Evolutionary conservation across 2,888 invertebrate species (phyloP).

Genomic region (Heteropelma amictum): DNA sequence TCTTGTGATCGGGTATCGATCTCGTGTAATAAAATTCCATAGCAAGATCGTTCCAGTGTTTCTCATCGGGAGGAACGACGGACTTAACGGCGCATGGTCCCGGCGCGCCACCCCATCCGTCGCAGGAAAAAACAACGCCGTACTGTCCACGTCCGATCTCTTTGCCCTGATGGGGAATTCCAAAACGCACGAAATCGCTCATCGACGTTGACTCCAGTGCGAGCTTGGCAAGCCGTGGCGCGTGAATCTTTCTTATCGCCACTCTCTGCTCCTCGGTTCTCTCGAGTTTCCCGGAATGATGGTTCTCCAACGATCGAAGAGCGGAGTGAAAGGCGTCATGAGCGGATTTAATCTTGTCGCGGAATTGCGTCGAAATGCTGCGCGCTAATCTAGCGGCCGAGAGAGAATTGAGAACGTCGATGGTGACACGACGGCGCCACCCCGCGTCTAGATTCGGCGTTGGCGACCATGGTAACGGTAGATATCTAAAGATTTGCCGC

Average conservation of each 20-base stretch:
- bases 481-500: constrained; percentile 82
- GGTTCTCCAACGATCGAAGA: constrained; percentile 84
- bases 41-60: constrained; percentile 93
- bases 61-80: constrained; percentile 91
- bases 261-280: constrained; percentile 89
- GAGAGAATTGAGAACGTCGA: constrained; percentile 85
- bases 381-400: constrained; percentile 85
- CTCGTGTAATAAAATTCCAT: constrained; percentile 95
- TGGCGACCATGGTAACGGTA: constrained; percentile 82
- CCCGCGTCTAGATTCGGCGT: constrained; percentile 78
- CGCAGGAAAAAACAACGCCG: constrained; percentile 91
- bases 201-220: constrained; percentile 91
- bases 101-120: constrained; percentile 85
- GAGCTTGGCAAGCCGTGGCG: constrained; percentile 89
- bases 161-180: constrained; percentile 83
- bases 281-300: constrained; percentile 86
- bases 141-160: constrained; percentile 91
- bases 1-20: constrained; percentile 89
- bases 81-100: constrained; percentile 92
- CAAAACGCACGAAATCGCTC: constrained; percentile 87
- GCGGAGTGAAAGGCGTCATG: constrained; percentile 89
- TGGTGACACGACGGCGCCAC: constrained; percentile 87
- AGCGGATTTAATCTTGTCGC: constrained; percentile 86
- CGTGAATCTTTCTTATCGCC: constrained; percentile 86
- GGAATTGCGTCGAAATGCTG: constrained; percentile 86